Evolutionary conservation across 2,113 vertebrate genomes (phyloP), one percentile per base, ranked within the genome.

Genomic region (Lethenteron camtschaticum): DNA sequence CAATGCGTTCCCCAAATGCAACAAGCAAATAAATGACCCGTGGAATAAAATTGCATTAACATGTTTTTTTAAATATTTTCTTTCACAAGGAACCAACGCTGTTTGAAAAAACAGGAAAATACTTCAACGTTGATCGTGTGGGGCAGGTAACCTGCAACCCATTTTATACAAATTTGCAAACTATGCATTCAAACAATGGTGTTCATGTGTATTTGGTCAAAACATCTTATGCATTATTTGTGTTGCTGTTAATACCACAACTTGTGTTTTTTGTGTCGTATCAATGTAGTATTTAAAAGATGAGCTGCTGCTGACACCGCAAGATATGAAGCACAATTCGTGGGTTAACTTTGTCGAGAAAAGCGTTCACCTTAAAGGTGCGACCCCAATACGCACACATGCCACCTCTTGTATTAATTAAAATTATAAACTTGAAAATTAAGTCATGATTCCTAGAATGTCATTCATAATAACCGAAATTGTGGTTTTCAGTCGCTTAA

Each of bases 91-190:
- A 24, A 66, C n/a, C n/a, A 66, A 66, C 24, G 63, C n/a, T 66
- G 41, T 66, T 16, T 66, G 63, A 66, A 66, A 66, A 66, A 56
- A 99, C 96, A 81, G 94, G 94, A 76, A 96, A 97, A 75, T 99
- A 96, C 75, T 99, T 99, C 72, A 95, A 95, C 1, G 88, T 99
- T 63, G 94, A 99, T 76, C 85, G 85, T 75, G 92, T 99, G 70
- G 90, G 92, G 69, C 92, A 99, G 90, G 92, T 96, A 82, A 77
- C 69, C 68, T 73, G 70, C 24, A 8, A 63, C 58, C 18, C 58
- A 72, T 7, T 59, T 68, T n/a, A 55, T 56, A 57, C 57, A 41
- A 56, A 56, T 11, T 3, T 71, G 9, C 58, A 68, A 11, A 55
- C 60, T 68, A 69, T 12, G 55, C 3, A 3, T 57, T 58, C 55